Evolutionary conservation across 2,113 vertebrate genomes (phyloP), one percentile per base, ranked within the genome.

Genomic region (Phodopus roborovskii): DNA sequence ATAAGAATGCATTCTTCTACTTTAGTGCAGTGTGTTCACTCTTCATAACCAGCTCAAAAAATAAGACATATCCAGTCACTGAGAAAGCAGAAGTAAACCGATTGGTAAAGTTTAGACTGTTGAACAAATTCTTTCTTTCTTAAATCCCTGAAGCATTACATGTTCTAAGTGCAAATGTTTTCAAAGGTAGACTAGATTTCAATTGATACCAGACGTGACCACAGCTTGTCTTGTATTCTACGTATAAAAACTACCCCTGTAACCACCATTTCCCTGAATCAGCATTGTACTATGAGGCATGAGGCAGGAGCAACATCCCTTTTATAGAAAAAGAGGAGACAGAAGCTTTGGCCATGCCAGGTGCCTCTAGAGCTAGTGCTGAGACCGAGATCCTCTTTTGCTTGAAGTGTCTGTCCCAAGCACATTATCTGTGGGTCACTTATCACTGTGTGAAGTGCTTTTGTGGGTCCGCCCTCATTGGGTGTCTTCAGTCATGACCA

Each of bases 351-450:
- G 1, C 19, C 53, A 1, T 5, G 0, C 39, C 50, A 2, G 4
- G 22, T 1, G 3, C 1, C 60, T 0, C 66, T 1, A 0, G 33
- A 70, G 64, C 53, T n/a, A 20, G 28, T 11, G 16, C 48, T 20
- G 0, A 62, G 4, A 15, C 36, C 16, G 28, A n/a, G 28, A 8
- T 56, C n/a, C 42, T 50, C 70, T 58, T 26, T n/a, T 50, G 9
- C 36, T 66, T 9, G 33, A 50, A 64, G 62, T 16, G 13, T 62
- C 45, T 56, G 7, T 68, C 33, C 62, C 36, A 12, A 26, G 45
- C 13, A 1, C 12, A 11, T 48, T 24, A 48, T 53, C 48, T 30
- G 60, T 33, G 15, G 58, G 33, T 16, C 66, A 12, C 20, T 3
- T 0, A 68, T 79, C 42, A 45, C 85, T 1, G 13, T 22, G 4